Evolutionary conservation across 2,113 vertebrate species (phyloP), one percentile per base, ranked within the genome.

Genomic region (Salvator merianae): DNA sequence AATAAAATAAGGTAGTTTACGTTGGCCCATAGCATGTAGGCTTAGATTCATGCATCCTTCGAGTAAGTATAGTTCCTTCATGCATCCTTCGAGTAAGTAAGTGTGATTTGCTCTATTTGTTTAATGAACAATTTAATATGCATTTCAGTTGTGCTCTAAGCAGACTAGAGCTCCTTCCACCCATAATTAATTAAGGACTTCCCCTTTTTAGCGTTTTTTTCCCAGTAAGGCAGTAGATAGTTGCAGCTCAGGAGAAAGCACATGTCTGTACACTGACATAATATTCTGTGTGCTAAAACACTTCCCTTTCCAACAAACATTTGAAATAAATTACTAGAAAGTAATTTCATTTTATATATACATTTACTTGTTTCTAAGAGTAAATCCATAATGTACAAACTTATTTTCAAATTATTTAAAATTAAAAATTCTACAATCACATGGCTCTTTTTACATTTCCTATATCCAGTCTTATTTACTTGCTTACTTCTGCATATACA

Each of bases 181-280:
- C 84, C 73, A 91, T 91, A 91, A 88, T 91, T 91, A 92, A 91
- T 91, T 85, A 77, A 90, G 92, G 70, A 71, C 65, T 89, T 72
- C 66, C 0, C 87, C 91, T 90, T 69, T 38, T 86, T 90, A 68
- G 18, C 88, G 86, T 84, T 93, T 90, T 68, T 90, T 55, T n/a
- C n/a, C 6, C 87, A 92, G 82, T 84, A 94, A 87, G 93, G 28
- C 55, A 86, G 50, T 87, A 86, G 83, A 86, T 92, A 32, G 26
- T 53, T 77, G 79, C 79, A 84, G 69, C 89, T 89, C 81, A 81
- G 18, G 83, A 77, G 30, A 80, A 38, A 85, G 20, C 78, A 63
- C 80, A 87, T 89, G 68, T 82, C 86, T 79, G 83, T 20, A 20
- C 43, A 47, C 5, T 3, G 55, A 59, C 55, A 59, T 16, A 59